Base-by-base conservation (phyloP, 2,113 vertebrate species). In the Indicator indicator region DNA sequence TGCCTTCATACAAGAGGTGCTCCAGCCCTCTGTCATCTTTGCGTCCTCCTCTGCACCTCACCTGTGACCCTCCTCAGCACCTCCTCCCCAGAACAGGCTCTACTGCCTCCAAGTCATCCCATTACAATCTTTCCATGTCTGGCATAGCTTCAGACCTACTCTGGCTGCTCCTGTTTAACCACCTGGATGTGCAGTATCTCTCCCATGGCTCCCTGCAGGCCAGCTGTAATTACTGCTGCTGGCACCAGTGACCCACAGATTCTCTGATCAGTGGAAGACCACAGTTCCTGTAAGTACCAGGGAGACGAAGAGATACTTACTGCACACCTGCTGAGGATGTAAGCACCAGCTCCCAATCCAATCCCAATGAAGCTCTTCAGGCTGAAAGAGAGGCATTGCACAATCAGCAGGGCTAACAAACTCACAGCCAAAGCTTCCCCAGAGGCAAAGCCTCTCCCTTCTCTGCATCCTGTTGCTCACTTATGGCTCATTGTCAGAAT, bases 361-460 rank as follows among this genome's bases (percentile, higher is more conserved):
- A 99, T 98, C 42, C 99, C 99, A 93, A 99, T 99, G 95, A 99
- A 98, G 89, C 97, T 98, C 95, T 98, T 99, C 94, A 99, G 95
- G 96, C 99, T 99, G 97, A 95, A 84, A 97, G 33, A 65, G 2
- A 95, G 79, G 94, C 48, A 96, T n/a, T 95, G 33, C 58, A 93
- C 90, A 74, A 89, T 40, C 59, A 86, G 90, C 16, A 83, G 33
- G 27, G 69, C 79, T 65, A 90, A 76, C 44, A 70, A 14, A 74
- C 40, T 55, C 59, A 59, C 59, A 86, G 64, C 17, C n/a, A 26
- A 52, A 89, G 46, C n/a, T 86, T 6, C 69, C 65, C 83, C 32
- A 93, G 62, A 92, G 76, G 33, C 62, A 84, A 90, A 92, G 62
- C 15, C 54, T 50, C 56, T 81, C 65, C 63, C 40, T 26, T 44